phyloP scores from a whole-genome alignment of 2,888 invertebrate genomes.

The Polia nebulosa region DNA sequence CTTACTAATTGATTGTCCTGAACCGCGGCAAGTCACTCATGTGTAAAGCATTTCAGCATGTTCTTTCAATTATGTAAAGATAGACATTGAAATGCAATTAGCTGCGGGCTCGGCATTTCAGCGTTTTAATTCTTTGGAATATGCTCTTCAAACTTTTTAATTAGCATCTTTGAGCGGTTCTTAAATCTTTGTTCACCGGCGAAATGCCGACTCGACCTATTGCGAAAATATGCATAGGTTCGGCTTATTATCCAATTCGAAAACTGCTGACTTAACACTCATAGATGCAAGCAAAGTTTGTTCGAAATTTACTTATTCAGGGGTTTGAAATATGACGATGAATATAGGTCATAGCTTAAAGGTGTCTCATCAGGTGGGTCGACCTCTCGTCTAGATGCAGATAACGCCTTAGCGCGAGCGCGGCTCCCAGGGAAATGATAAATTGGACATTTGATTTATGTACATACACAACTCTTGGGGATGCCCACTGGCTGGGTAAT shows the following conservation, averaged over 20 bases:
- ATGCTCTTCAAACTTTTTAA: conserved; percentile 8
- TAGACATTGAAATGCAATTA: conserved; percentile 5
- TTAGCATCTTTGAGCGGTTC: background rate
- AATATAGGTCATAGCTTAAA: conserved; percentile 12
- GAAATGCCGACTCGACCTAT: background rate
- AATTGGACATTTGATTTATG: conserved; percentile 42
- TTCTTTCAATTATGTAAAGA: conserved; percentile 13
- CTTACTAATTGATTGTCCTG: conserved; percentile 4
- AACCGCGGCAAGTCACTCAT: conserved; percentile 11
- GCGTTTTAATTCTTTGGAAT: conserved; percentile 2
- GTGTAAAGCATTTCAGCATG: conserved; percentile 9
- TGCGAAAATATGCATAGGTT: background rate
- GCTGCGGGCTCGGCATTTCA: background rate
- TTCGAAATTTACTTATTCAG: conserved; percentile 7
- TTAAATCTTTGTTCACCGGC: background rate
- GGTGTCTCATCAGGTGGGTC: conserved; percentile 2
- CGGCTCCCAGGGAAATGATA: conserved; percentile 24
- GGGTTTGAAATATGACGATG: conserved; percentile 8
- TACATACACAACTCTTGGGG: conserved; percentile 15
- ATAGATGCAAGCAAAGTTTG: background rate
- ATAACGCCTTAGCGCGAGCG: conserved; percentile 31
- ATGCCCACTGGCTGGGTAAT: background rate
- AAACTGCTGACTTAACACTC: background rate
- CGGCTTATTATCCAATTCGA: background rate
- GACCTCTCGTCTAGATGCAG: conserved; percentile 31